Evolutionary conservation across 2,888 invertebrate species (phyloP), one percentile per base, ranked within the genome.

Genomic region (Stictocephala bisonia): DNA sequence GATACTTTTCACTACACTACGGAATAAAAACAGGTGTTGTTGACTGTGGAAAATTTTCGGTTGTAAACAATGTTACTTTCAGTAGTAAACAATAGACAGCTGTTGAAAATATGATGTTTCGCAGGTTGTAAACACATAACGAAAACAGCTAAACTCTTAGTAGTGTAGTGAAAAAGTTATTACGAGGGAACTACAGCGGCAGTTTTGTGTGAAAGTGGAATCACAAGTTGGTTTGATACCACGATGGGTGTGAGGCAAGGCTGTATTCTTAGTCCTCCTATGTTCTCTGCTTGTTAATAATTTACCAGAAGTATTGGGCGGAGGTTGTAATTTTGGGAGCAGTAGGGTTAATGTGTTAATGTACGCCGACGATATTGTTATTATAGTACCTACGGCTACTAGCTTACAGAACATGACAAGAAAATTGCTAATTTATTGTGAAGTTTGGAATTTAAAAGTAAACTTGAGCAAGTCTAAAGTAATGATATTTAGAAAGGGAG

Each of bases 381-480:
- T 75, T 2, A 20, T 77, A 15, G 60, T 74, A 0, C 41, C 70
- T 9, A 71, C 58, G n/a, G 50, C 29, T n/a, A 44, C 50, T 15
- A 69, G 56, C 3, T 29, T 75, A n/a, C 68, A 73, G 20, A 26
- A 41, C 13, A 76, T 72, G 56, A 73, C 77, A 1, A 41, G 24
- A 2, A 48, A 58, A 9, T 29, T 76, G 0, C 68, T 35, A 1
- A 67, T 67, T 9, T 77, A 75, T 51, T 71, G 76, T 20, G 60
- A 58, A 18, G 9, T 2, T 2, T 74, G 75, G 50, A 72, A 71
- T 11, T n/a, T 75, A 31, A 27, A 66, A 6, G 70, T 78, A 1
- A 79, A 77, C 60, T 27, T 75, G 26, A 35, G 20, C 0, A 78
- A 77, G 74, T 77, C 77, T 9, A 80, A 79, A 75, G 73, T 77